Evolutionary conservation across 2,113 vertebrate species (phyloP).

Genomic region (Brachyistius frenatus): DNA sequence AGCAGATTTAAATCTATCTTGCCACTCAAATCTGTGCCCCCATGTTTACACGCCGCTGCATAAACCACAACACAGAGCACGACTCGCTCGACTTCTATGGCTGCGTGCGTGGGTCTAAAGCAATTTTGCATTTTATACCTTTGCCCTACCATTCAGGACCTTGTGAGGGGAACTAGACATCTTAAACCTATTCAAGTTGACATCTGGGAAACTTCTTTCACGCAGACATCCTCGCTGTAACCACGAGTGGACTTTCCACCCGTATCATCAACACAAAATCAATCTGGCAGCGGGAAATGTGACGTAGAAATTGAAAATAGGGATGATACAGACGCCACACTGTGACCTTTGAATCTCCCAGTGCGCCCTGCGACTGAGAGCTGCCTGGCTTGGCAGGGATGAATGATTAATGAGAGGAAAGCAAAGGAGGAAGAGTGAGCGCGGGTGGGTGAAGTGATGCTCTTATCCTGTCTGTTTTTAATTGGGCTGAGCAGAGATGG

Average conservation of each 20-base stretch:
- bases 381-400: slow-evolving; percentile 59
- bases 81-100: slow-evolving; percentile 11
- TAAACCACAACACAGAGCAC: slow-evolving; percentile 19
- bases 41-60: slow-evolving; percentile 5
- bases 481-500: slow-evolving; percentile 69
- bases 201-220: background rate
- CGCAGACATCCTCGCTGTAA: background rate
- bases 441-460: slow-evolving; percentile 66
- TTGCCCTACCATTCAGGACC: background rate
- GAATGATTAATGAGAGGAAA: slow-evolving; percentile 75
- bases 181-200: slow-evolving; percentile 5
- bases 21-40: slow-evolving; percentile 55
- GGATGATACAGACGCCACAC: slow-evolving; percentile 41
- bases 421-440: slow-evolving; percentile 58
- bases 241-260: slow-evolving; percentile 25
- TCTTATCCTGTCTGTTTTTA: slow-evolving; percentile 75
- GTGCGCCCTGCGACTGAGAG: slow-evolving; percentile 52
- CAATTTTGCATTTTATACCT: background rate
- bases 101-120: slow-evolving; percentile 3
- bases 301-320: slow-evolving; percentile 4
- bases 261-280: slow-evolving; percentile 8
- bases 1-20: slow-evolving; percentile 49
- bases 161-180: background rate
- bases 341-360: slow-evolving; percentile 55
- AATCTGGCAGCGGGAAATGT: background rate